These are phyloP conservation scores for Cuculus canorus DNA, from an alignment of 2,797 vertebrate genomes.

Conservation along the genomic window DNA sequence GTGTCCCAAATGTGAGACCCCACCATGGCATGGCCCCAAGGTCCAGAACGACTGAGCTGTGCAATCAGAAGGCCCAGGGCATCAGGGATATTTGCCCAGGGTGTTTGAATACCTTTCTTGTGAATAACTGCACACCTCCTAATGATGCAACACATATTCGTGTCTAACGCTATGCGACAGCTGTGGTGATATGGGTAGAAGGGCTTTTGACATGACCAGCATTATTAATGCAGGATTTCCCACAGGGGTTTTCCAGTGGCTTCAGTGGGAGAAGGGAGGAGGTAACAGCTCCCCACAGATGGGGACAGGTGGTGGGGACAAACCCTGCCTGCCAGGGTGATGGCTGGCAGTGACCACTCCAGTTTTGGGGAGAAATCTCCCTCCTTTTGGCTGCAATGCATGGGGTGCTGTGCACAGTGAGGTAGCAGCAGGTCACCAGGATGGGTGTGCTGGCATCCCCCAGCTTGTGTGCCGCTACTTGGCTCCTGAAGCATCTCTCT, in stretches of 20 bases:
- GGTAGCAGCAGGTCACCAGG: neutral
- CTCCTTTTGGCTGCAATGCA: neutral
- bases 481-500: neutral
- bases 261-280: neutral
- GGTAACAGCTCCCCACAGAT: neutral
- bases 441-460: neutral
- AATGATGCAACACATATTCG: rapidly evolving
- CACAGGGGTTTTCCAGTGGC: rapidly evolving
- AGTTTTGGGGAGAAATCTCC: neutral
- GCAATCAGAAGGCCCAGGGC: rapidly evolving
- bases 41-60: neutral
- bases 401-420: rapidly evolving
- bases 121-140: no score
- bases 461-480: neutral
- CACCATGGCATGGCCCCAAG: neutral
- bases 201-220: neutral
- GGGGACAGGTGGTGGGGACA: neutral
- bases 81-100: neutral
- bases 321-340: neutral
- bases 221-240: neutral
- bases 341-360: neutral
- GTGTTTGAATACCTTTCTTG: neutral
- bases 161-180: neutral
- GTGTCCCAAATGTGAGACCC: neutral
- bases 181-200: neutral